Base-by-base conservation (phyloP, 2,113 vertebrate genomes). In the Pomatorhinus ruficollis region DNA sequence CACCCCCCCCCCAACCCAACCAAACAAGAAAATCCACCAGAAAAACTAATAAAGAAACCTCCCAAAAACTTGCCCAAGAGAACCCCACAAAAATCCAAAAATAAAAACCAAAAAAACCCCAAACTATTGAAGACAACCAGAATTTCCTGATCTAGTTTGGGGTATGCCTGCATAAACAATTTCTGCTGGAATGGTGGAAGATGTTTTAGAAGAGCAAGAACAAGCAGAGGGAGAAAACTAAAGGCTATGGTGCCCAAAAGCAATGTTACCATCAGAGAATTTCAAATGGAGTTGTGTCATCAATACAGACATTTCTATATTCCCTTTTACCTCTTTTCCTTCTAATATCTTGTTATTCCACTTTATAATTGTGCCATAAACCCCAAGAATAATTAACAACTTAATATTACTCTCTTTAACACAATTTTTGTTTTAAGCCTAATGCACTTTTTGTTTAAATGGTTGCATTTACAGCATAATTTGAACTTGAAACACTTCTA, bases 101-200 rank as follows among this genome's bases (percentile, higher is more conserved):
- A 27, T 1, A 10, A 8, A 35, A 40, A 2, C 12, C 2, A 24
- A 18, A 27, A 28, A 15, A 10, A 0, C 1, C 13, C 11, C 25
- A 68, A 52, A 22, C 2, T 1, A 10, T 25, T 0, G 1, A 33
- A 50, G 66, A 4, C 3, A n/a, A 15, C 7, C 20, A 12, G 6
- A 53, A 5, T 44, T 84, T 74, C 11, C 11, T 33, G 5, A 11
- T 80, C 8, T 71, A 49, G 7, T 74, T 85, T 21, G n/a, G 6
- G 18, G 25, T 47, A 6, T 25, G 5, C 4, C 16, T 60, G 10
- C 13, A 52, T 21, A 35, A 71, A 63, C 28, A 40, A 16, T 16
- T n/a, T 44, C 12, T 52, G 19, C 6, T 54, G 16, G 15, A 74
- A 42, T 25, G 31, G 5, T 61, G 16, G 10, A 77, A 69, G 54